Base-by-base conservation (phyloP, 1,140 invertebrate genomes). In the Cepaea nemoralis region DNA sequence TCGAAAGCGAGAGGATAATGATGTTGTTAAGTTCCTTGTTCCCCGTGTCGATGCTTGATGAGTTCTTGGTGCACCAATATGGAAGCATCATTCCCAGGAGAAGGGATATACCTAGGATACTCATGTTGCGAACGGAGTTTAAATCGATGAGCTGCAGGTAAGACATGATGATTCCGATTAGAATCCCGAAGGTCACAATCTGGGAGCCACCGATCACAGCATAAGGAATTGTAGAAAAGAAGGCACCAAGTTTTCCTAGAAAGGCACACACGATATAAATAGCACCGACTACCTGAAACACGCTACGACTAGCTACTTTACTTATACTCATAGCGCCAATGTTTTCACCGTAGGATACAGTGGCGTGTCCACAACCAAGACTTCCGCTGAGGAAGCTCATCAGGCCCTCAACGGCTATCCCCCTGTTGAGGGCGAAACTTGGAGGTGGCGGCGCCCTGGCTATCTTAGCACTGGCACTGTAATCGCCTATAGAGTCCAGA, bases 61-160 rank as follows among this genome's bases (percentile, higher is more conserved):
- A 92, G 89, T 95, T 91, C n/a, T 66, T 79, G 31, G 75, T 39
- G 8, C 81, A 55, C 95, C 95, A 96, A 82, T 94, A 93, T 0
- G 95, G 95, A 59, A 96, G 87, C 8, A 95, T 93, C 89, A 97
- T 88, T 19, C 95, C 95, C 83, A 96, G 95, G 89, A 97, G 96
- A 66, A 97, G 93, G 16, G 96, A 96, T 84, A 97, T 94, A n/a
- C 96, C 96, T n/a, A 97, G 93, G 77, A 97, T 96, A 89, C 96
- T 96, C 12, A 97, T 91, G 92, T 97, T 97, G 75, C 92, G 82
- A 22, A 95, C 93, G 27, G 95, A 96, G 87, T 95, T 95, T 3
- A 86, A 71, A 48, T 86, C 83, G 19, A 85, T 74, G 33, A 75
- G 77, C 40, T 83, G 81, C 70, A 87, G 74, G 77, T 87, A 86